Conservation (phyloP, 2,797 vertebrate species). For the Tangara arthus region DNA sequence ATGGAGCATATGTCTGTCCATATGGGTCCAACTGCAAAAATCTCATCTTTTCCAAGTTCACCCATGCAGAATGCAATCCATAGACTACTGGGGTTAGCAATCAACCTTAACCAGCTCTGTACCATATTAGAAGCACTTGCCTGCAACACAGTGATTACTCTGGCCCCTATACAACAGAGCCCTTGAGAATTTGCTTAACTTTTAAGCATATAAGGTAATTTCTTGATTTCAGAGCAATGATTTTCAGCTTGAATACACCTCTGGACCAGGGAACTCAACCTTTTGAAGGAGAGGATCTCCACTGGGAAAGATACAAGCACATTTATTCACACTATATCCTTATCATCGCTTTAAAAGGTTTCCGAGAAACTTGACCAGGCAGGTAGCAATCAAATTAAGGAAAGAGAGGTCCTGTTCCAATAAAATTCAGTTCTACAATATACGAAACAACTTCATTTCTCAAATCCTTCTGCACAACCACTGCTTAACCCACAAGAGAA, state of each 20-base stretch:
- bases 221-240: not conserved
- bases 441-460: not conserved
- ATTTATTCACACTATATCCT: not conserved
- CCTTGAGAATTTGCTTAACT: not conserved
- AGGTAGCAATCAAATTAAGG: not conserved
- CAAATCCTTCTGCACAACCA: not conserved
- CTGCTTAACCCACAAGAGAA: not conserved
- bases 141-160: not conserved
- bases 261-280: not conserved
- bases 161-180: not conserved
- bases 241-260: not conserved
- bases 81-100: not conserved
- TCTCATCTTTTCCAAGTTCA: not conserved
- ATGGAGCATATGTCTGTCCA: conserved; percentile 36
- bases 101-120: not conserved
- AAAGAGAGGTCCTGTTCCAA: not conserved
- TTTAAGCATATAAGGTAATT: not conserved
- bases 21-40: conserved; percentile 23
- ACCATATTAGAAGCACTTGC: not conserved
- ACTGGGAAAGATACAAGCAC: not conserved
- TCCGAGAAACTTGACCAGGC: not conserved
- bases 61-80: conserved; percentile 1
- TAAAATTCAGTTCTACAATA: not conserved
- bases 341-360: not conserved
- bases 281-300: not conserved